A percentile compares a stretch with the other conserved stretches of the same genome.
phyloP scores from a whole-genome alignment of 2,113 vertebrate genomes.

The Isurus oxyrinchus region DNA sequence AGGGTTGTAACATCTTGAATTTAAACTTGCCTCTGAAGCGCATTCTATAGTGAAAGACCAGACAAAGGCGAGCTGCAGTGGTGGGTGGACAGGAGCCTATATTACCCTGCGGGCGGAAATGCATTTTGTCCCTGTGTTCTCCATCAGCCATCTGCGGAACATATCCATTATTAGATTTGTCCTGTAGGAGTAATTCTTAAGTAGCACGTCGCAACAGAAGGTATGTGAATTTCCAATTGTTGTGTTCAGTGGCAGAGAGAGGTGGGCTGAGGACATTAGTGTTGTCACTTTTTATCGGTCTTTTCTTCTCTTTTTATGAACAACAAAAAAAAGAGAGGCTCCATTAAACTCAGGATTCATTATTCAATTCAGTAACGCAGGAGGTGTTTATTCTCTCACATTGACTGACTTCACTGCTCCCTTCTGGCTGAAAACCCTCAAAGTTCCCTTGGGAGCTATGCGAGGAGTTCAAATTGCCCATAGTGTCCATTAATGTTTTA shows the following conservation, averaged over 20 bases:
- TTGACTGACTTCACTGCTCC: background rate
- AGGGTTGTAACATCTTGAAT: background rate
- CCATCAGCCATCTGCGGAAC: conserved; percentile 7
- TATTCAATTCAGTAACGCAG: background rate
- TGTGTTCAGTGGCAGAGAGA: background rate
- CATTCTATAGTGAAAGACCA: background rate
- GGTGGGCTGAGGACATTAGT: background rate
- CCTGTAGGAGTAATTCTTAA: conserved; percentile 20
- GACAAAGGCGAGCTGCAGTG: background rate
- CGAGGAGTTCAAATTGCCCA: background rate
- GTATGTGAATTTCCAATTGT: background rate
- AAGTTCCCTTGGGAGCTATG: background rate
- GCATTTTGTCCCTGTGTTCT: background rate
- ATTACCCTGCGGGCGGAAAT: background rate
- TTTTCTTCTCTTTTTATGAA: background rate
- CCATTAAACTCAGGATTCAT: background rate
- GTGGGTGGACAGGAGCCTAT: background rate
- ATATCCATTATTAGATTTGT: conserved; percentile 15
- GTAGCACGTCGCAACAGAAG: background rate
- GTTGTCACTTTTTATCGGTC: background rate
- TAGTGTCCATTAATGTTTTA: background rate
- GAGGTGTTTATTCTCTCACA: background rate
- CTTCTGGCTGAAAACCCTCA: background rate
- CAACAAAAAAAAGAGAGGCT: background rate
- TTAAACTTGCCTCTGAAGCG: background rate